Base-by-base conservation (phyloP, 2,113 vertebrate genomes). In the Salvelinus sp. region DNA sequence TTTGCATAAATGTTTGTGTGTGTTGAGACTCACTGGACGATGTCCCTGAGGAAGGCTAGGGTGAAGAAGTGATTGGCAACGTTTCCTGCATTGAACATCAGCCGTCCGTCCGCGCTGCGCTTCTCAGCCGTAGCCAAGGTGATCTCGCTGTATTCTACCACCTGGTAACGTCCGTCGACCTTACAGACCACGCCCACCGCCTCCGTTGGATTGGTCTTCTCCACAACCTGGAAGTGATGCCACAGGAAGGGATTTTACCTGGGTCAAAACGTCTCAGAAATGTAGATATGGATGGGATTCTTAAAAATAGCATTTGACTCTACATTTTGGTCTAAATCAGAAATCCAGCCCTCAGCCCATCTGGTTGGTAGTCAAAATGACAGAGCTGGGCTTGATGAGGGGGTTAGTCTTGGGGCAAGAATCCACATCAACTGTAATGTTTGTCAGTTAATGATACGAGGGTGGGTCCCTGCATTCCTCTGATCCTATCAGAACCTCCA, bases 81-180 rank as follows among this genome's bases (percentile, higher is more conserved):
- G 80, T 99, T 99, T 62, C 95, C 97, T 0, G 98, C 93, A 0
- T 94, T 98, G 90, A 99, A 99, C 87, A 96, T 90, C 72, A 99
- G 94, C 1, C 96, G 94, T 0, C 98, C 98, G 0, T 98, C 96
- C 0, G 85, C 1, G 75, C 94, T 92, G 10, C 98, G 95, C 57
- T 91, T 95, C 79, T 98, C 92, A 0, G 97, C 97, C 0, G 97
- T 98, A 10, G 91, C 91, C 85, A 98, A 79, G 54, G 96, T 97
- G 88, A 99, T 97, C 91, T 99, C 97, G 0, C 97, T 99, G 87
- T 99, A 99, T 73, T 99, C 98, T 74, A 99, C 97, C 85, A 99
- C 98, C 87, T 97, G 96, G 87, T 98, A 98, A 2, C 72, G 90
- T 0, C 96, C 96, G 0, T 96, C 95, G 78, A 98, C 97, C n/a